phyloP scores from a whole-genome alignment of 1,140 invertebrate species.

The Oedothorax gibbosus region DNA sequence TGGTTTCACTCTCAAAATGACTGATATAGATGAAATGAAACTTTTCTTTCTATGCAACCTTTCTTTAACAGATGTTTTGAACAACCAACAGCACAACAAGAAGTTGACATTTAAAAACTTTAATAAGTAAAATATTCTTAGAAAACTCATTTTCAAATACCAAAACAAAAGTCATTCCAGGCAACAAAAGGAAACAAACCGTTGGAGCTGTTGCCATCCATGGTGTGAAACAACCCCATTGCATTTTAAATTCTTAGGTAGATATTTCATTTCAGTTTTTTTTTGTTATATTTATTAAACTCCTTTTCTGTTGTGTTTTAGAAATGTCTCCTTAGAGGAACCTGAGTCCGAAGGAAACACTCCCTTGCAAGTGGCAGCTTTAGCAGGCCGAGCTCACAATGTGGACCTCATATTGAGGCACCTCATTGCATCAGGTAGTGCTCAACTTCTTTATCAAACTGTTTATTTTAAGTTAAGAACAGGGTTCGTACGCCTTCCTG shows the following conservation, averaged over 20 bases:
- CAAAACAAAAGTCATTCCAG: too few species aligned
- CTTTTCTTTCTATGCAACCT: too few species aligned
- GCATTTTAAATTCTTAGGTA: not conserved
- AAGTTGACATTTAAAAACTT: too few species aligned
- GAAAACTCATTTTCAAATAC: too few species aligned
- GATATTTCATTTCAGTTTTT: not conserved
- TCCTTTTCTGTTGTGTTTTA: constrained; percentile 1
- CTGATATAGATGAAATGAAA: not conserved
- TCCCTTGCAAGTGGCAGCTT: constrained; percentile 70
- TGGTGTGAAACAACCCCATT: too few species aligned
- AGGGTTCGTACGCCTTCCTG: too few species aligned
- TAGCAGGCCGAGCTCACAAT: constrained; percentile 69
- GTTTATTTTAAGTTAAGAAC: not conserved
- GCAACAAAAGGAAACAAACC: too few species aligned
- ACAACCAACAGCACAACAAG: too few species aligned
- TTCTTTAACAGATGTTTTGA: too few species aligned
- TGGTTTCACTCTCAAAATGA: not conserved
- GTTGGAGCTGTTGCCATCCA: too few species aligned
- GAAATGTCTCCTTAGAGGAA: constrained; percentile 36
- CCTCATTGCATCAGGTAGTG: constrained; percentile 50
- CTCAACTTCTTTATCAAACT: constrained; percentile 52
- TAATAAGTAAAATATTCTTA: too few species aligned
- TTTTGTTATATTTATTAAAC: not conserved
- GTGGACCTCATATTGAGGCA: constrained; percentile 70
- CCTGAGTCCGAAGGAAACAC: constrained; percentile 68